Percentiles rank a stretch among this genome's conserved stretches.
Evolutionary conservation across 2,797 vertebrate species (phyloP).

Genomic region (Huso huso): DNA sequence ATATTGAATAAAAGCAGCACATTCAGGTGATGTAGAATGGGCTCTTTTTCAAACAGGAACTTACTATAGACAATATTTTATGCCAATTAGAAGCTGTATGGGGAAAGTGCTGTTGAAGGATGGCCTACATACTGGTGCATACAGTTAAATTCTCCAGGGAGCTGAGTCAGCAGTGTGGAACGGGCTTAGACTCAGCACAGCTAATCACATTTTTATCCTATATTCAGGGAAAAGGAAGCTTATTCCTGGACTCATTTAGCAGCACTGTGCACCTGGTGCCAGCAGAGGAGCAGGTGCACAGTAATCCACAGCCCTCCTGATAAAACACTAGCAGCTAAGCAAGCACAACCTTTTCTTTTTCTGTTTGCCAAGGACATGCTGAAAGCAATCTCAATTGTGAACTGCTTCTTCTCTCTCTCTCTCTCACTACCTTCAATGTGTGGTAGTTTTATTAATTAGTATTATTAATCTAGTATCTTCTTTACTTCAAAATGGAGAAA

Average conservation of each 20-base stretch:
- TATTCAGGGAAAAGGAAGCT: slow-evolving; percentile 35
- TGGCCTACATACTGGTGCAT: slow-evolving; percentile 48
- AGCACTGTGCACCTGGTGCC: slow-evolving; percentile 57
- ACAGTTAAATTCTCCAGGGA: slow-evolving; percentile 52
- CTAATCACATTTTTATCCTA: slow-evolving; percentile 45
- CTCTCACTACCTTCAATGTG: too few relatives aligned
- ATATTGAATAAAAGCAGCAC: slow-evolving; percentile 32
- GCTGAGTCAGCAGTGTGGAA: slow-evolving; percentile 58
- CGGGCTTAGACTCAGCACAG: slow-evolving; percentile 42
- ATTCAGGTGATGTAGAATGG: slow-evolving; percentile 43
- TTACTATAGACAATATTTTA: slow-evolving; percentile 68
- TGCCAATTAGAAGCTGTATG: slow-evolving; percentile 68
- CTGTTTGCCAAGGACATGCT: too few relatives aligned
- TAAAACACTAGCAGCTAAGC: slow-evolving; percentile 20
- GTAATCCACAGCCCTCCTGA: slow-evolving; percentile 38
- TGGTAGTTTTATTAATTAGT: too few relatives aligned
- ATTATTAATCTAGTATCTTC: too few relatives aligned
- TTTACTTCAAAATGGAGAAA: too few relatives aligned
- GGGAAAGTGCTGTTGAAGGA: slow-evolving; percentile 53
- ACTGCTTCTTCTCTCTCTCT: slow-evolving; percentile 30
- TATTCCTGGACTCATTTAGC: slow-evolving; percentile 50
- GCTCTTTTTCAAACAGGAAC: slow-evolving; percentile 45
- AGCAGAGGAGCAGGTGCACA: slow-evolving; percentile 62
- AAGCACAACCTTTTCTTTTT: slow-evolving; percentile 7
- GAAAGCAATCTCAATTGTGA: slow-evolving; percentile 17